These are phyloP conservation scores for Ctenicera cuprea DNA, from an alignment of 2,888 invertebrate genomes.

Conservation along the genomic window DNA sequence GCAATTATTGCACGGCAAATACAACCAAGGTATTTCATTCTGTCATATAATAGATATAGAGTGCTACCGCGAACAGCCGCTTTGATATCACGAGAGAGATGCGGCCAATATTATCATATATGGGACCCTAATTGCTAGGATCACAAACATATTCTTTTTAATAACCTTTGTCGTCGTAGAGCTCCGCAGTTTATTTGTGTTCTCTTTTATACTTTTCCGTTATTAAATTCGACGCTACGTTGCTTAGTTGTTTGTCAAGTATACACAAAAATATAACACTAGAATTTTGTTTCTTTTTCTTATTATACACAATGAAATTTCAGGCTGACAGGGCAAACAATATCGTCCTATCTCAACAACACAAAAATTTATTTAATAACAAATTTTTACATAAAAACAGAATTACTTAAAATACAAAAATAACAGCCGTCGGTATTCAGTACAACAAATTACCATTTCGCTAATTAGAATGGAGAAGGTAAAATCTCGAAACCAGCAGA, in stretches of 20 bases:
- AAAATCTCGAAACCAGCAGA: background rate
- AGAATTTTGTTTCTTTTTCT: no score
- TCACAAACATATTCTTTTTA: constrained; percentile 44
- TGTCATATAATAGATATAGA: constrained; percentile 20
- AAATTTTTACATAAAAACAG: no score
- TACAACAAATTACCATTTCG: no score
- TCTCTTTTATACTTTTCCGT: constrained; percentile 14
- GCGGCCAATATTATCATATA: constrained; percentile 47
- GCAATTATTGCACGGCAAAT: constrained; percentile 43
- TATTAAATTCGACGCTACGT: constrained; percentile 22
- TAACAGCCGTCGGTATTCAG: no score
- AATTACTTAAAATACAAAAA: no score
- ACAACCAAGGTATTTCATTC: constrained; percentile 35
- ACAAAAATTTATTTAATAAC: no score
- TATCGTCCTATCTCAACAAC: no score
- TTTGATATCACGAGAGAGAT: constrained; percentile 39
- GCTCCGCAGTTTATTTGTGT: constrained; percentile 21
- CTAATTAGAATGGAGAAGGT: no score
- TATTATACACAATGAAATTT: no score
- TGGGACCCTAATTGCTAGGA: constrained; percentile 47
- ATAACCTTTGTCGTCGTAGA: constrained; percentile 41
- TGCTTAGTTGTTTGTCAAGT: background rate
- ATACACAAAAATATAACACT: background rate
- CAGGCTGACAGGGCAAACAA: no score
- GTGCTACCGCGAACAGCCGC: constrained; percentile 25